Evolutionary conservation across 2,113 vertebrate genomes (phyloP), one percentile per base, ranked within the genome.

Genomic region (Apodemus sylvaticus): DNA sequence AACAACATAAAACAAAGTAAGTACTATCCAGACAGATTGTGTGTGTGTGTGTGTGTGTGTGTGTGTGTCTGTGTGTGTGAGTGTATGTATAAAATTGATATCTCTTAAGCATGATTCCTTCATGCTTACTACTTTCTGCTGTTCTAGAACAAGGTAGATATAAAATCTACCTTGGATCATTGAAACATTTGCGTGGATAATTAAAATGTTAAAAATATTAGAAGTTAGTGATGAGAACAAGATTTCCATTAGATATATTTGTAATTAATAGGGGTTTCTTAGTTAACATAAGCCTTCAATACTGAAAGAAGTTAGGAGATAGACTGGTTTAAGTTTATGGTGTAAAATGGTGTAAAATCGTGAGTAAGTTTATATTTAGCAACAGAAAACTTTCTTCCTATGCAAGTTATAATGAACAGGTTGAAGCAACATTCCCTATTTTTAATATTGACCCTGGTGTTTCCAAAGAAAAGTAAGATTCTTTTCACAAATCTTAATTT

Each of bases 181-280:
- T n/a, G 31, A 36, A 86, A 36, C 45, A 86, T 70, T 64, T 53
- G 20, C 10, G 42, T n/a, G 5, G 19, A 51, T 51, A 66, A 74
- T 74, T 89, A 45, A 39, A 89, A 6, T 74, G 20, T 71, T 73
- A 36, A 87, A 87, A 71, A 36, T 71, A n/a, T 45, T 58, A 45
- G n/a, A 58, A 60, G 36, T 64, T 83, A 89, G 14, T 58, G 68
- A 58, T 86, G 1, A 31, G 88, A 86, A 66, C 22, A 88, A 93
- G 14, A 92, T 88, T 93, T 90, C 51, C 16, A 82, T 77, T 70
- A 92, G n/a, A 83, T 24, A 39, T 88, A 90, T 81, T 81, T 94
- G 68, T 17, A 92, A 29, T 74, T 87, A 53, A 1, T 31, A 88
- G 26, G 29, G 4, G 9, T 77, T 62, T 96, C 76, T 97, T 94